Evolutionary conservation across 2,888 invertebrate species (phyloP).

Genomic region (Sericinus montela): DNA sequence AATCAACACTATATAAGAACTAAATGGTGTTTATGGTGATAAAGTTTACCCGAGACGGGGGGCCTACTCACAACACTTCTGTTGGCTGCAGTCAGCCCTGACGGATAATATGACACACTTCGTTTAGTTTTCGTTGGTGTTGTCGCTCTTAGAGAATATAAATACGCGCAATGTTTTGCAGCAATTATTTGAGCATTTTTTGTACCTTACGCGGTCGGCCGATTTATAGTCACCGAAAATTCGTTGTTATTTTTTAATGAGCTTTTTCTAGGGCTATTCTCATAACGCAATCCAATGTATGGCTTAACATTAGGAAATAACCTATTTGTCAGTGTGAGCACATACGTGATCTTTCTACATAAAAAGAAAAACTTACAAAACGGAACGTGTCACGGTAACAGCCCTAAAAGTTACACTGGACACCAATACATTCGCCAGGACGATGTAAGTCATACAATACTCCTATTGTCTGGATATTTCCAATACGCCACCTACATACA

Average conservation of each 20-base stretch:
- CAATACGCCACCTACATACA: neutral
- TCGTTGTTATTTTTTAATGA: conserved; percentile 12
- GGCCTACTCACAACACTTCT: neutral
- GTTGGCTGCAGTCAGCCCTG: neutral
- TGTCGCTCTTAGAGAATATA: neutral
- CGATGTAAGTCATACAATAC: too few relatives aligned
- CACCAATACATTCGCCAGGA: too few relatives aligned
- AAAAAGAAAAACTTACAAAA: too few relatives aligned
- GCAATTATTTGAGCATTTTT: neutral
- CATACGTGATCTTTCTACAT: too few relatives aligned
- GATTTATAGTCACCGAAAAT: neutral
- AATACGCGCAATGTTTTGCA: too few relatives aligned
- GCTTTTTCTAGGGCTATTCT: neutral
- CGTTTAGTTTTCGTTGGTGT: neutral
- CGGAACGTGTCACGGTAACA: too few relatives aligned
- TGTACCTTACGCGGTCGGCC: conserved; percentile 2
- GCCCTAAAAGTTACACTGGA: too few relatives aligned
- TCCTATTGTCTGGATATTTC: neutral
- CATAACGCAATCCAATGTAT: neutral
- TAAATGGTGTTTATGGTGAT: conserved; percentile 20
- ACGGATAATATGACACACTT: neutral
- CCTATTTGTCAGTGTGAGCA: too few relatives aligned
- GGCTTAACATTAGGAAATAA: too few relatives aligned
- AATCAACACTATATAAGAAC: conserved; percentile 38
- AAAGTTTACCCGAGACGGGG: neutral